phyloP scores from a whole-genome alignment of 2,888 invertebrate genomes.

The Encarsia formosa region DNA sequence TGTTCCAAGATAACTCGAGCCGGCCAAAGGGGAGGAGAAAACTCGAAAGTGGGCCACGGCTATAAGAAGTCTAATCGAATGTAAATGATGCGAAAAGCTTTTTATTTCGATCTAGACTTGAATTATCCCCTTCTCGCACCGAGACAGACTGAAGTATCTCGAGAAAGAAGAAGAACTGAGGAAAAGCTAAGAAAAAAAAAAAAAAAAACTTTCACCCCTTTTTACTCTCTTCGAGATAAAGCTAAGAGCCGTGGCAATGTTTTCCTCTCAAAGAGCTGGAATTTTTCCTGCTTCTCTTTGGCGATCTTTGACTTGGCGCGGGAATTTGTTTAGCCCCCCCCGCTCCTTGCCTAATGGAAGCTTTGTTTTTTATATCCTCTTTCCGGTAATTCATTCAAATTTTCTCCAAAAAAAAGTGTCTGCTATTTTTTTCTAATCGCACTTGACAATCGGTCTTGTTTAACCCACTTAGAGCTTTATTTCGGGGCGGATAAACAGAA shows the following conservation, averaged over 20 bases:
- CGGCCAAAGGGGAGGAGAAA: constrained; percentile 8
- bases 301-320: too few species aligned
- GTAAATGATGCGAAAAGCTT: constrained; percentile 44
- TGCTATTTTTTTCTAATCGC: too few species aligned
- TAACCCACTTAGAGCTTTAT: too few species aligned
- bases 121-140: constrained; percentile 17
- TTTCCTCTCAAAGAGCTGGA: too few species aligned
- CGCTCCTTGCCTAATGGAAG: too few species aligned
- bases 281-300: too few species aligned
- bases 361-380: too few species aligned
- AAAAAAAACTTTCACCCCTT: background rate
- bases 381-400: too few species aligned
- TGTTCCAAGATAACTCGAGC: constrained; percentile 4
- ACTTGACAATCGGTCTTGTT: too few species aligned
- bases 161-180: background rate
- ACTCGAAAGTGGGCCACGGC: constrained; percentile 17
- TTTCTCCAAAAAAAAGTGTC: too few species aligned
- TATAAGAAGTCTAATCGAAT: constrained; percentile 42
- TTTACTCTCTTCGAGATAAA: background rate
- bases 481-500: too few species aligned
- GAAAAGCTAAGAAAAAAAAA: background rate
- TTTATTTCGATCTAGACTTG: constrained; percentile 35
- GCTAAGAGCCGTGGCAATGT: background rate
- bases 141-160: background rate
- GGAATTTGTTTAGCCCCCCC: too few species aligned